phyloP scores from a whole-genome alignment of 2,888 invertebrate genomes.

The Tetragonisca angustula region DNA sequence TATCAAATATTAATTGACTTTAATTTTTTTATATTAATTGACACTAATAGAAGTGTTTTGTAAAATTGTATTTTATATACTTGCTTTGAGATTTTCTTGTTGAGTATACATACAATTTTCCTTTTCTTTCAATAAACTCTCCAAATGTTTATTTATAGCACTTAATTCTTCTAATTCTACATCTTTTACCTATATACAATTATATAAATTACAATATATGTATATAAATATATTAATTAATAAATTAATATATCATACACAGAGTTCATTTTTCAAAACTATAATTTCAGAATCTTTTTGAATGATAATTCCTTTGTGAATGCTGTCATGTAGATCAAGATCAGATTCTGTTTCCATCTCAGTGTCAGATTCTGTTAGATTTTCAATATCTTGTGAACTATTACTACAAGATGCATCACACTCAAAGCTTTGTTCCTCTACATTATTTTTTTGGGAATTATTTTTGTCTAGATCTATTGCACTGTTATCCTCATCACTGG shows the following conservation, averaged over 20 bases:
- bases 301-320: constrained; percentile 71
- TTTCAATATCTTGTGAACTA: constrained; percentile 47
- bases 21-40: constrained; percentile 14
- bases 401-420: constrained; percentile 43
- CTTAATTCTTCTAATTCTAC: constrained; percentile 73
- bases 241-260: constrained; percentile 57
- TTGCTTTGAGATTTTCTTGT: constrained; percentile 61
- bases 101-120: constrained; percentile 64
- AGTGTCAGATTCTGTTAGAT: constrained; percentile 32
- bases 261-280: constrained; percentile 73
- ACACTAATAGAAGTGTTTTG: neutral
- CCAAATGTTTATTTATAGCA: constrained; percentile 68
- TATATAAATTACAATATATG: neutral
- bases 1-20: constrained; percentile 9
- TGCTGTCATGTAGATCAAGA: constrained; percentile 32
- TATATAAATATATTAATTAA: neutral
- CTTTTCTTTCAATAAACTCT: constrained; percentile 62
- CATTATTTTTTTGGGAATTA: constrained; percentile 45
- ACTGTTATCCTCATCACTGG: constrained; percentile 29
- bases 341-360: constrained; percentile 51
- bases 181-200: constrained; percentile 70
- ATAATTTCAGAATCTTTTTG: constrained; percentile 79
- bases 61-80: constrained; percentile 12
- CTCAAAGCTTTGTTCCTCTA: constrained; percentile 48
- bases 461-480: constrained; percentile 20